A percentile compares a stretch with the other conserved stretches of the same genome.
Conservation (phyloP, 1,140 invertebrate species). For the Acyrthosiphon pisum region DNA sequence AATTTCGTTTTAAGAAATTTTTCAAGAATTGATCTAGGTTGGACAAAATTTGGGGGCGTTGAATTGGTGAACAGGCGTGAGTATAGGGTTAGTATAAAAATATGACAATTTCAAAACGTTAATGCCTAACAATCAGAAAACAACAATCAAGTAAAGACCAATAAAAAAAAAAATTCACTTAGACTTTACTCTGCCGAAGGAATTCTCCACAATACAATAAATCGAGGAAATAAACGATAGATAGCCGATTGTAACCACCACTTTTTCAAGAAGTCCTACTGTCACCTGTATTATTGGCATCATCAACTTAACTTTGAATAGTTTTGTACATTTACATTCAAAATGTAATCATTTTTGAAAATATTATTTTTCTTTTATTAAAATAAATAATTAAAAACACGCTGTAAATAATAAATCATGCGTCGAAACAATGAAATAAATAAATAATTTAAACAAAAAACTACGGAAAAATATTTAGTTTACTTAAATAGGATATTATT, state of each 20-base stretch:
- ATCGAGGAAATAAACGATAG: neutral
- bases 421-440: neutral
- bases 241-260: neutral
- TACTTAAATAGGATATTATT: neutral
- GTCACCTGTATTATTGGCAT: neutral
- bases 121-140: too few species aligned
- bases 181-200: too few species aligned
- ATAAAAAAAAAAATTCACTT: too few species aligned
- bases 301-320: too few species aligned
- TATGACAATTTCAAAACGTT: too few species aligned
- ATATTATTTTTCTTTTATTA: too few species aligned
- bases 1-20: neutral
- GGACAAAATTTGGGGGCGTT: neutral
- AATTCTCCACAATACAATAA: too few species aligned
- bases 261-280: neutral
- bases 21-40: neutral
- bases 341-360: neutral
- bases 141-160: too few species aligned
- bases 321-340: neutral
- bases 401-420: too few species aligned
- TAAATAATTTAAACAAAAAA: neutral
- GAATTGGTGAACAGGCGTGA: neutral
- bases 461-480: too few species aligned
- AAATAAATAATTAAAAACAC: neutral
- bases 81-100: too few species aligned